Evolutionary conservation across 2,888 invertebrate species (phyloP).

Genomic region (Phortica magna): DNA sequence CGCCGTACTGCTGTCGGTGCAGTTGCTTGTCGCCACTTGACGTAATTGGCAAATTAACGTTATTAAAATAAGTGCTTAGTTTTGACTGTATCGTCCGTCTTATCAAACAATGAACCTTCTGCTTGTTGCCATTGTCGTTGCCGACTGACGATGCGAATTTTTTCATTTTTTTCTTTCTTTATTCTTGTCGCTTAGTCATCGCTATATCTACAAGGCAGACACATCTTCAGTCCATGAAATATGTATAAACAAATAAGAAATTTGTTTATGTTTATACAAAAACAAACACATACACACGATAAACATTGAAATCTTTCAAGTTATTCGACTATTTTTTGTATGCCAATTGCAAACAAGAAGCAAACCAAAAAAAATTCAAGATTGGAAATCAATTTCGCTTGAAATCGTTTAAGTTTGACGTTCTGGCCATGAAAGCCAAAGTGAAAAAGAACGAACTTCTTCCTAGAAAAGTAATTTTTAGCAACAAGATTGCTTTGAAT

Average conservation of each 20-base stretch:
- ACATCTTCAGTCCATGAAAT: not conserved
- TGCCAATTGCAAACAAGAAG: conserved; percentile 27
- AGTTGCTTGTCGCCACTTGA: not conserved
- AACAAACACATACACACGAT: not conserved
- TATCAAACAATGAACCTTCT: not conserved
- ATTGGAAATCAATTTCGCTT: conserved; percentile 11
- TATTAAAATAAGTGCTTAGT: not conserved
- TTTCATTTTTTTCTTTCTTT: not conserved
- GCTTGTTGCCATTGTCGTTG: not conserved
- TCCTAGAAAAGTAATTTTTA: not conserved
- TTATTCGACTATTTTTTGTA: conserved; percentile 24
- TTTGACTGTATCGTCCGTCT: not conserved
- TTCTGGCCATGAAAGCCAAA: not conserved
- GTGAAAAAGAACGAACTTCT: not conserved
- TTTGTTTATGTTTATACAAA: conserved; percentile 11
- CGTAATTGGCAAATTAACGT: not conserved
- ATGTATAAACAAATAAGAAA: conserved; percentile 8
- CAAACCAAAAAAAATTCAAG: not conserved
- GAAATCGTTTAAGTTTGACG: conserved; percentile 10
- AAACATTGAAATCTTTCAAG: conserved; percentile 37
- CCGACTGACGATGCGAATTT: not conserved
- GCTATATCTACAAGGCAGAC: not conserved
- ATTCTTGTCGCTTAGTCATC: not conserved
- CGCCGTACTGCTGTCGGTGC: not conserved
- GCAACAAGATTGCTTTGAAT: not conserved